A percentile compares a stretch with the other conserved stretches of the same genome.
phyloP scores from a whole-genome alignment of 2,888 invertebrate species.

The Timema podura region DNA sequence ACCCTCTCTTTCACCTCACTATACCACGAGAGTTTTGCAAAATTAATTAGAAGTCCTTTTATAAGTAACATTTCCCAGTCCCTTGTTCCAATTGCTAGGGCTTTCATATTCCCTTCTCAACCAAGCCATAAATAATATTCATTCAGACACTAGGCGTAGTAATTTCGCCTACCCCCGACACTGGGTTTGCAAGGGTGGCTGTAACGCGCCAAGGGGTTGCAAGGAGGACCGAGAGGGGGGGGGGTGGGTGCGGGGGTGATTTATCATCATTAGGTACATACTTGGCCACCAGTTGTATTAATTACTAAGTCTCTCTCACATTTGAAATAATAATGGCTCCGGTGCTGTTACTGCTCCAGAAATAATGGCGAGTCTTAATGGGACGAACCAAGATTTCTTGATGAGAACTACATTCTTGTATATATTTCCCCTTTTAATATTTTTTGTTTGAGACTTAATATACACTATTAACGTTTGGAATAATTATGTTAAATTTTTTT shows the following conservation, averaged over 20 bases:
- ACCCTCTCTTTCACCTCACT: background rate
- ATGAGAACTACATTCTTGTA: no score
- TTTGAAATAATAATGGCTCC: slow-evolving; percentile 6
- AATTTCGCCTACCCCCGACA: no score
- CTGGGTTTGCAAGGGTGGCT: background rate
- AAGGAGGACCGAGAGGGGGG: background rate
- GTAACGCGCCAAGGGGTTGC: slow-evolving; percentile 4
- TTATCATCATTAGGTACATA: slow-evolving; percentile 23
- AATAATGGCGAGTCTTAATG: slow-evolving; percentile 17
- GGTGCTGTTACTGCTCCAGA: background rate
- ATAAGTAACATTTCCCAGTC: slow-evolving; percentile 12
- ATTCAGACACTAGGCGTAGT: slow-evolving; percentile 12
- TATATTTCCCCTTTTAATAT: no score
- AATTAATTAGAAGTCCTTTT: slow-evolving; percentile 29
- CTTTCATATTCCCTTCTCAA: slow-evolving; percentile 22
- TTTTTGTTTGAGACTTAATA: no score
- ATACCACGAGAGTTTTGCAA: slow-evolving; percentile 10
- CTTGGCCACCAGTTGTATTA: slow-evolving; percentile 17
- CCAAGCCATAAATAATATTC: slow-evolving; percentile 27
- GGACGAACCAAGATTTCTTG: background rate
- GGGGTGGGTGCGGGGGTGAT: slow-evolving; percentile 3
- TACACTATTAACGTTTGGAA: no score
- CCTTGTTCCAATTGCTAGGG: slow-evolving; percentile 3
- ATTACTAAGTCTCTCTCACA: slow-evolving; percentile 10
- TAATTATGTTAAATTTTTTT: no score